A percentile compares a stretch with the other conserved stretches of the same genome.
phyloP scores from a whole-genome alignment of 2,888 invertebrate genomes.

The Sceliomorpha sp. region DNA sequence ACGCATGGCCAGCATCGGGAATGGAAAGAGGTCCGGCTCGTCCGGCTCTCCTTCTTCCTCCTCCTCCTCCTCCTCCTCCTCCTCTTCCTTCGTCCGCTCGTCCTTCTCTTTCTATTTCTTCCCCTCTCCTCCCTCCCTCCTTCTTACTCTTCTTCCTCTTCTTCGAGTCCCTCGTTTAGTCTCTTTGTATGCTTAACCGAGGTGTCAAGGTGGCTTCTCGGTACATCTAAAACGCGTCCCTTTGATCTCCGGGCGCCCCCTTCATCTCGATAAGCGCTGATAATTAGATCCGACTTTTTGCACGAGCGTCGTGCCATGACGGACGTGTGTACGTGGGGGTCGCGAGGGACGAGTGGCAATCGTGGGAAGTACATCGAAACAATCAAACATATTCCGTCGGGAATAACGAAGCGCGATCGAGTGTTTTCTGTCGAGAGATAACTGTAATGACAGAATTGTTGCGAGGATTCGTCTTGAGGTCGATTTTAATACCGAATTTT shows the following conservation, averaged over 20 bases:
- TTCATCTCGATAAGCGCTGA: constrained; percentile 32
- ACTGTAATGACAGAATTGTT: no score
- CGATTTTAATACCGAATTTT: no score
- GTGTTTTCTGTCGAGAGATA: no score
- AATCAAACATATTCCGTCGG: background rate
- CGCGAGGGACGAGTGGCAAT: constrained; percentile 3
- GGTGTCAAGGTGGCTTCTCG: constrained; percentile 23
- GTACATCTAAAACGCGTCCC: constrained; percentile 29
- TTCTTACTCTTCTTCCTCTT: background rate
- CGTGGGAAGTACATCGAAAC: constrained; percentile 12
- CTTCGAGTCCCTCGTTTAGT: constrained; percentile 10
- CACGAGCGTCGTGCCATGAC: constrained; percentile 20
- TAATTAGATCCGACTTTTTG: constrained; percentile 42
- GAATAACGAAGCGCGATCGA: no score
- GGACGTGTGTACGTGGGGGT: constrained; percentile 17
- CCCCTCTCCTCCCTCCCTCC: no score
- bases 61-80: no score
- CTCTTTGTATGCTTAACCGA: constrained; percentile 26
- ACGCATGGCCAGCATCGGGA: constrained; percentile 57
- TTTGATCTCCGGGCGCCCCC: constrained; percentile 25
- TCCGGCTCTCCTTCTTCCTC: no score
- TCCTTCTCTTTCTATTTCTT: no score
- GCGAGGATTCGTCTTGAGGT: no score
- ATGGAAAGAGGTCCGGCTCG: no score
- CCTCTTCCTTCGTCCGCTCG: no score